phyloP scores from a whole-genome alignment of 2,113 vertebrate genomes.

The Albula glossodonta region DNA sequence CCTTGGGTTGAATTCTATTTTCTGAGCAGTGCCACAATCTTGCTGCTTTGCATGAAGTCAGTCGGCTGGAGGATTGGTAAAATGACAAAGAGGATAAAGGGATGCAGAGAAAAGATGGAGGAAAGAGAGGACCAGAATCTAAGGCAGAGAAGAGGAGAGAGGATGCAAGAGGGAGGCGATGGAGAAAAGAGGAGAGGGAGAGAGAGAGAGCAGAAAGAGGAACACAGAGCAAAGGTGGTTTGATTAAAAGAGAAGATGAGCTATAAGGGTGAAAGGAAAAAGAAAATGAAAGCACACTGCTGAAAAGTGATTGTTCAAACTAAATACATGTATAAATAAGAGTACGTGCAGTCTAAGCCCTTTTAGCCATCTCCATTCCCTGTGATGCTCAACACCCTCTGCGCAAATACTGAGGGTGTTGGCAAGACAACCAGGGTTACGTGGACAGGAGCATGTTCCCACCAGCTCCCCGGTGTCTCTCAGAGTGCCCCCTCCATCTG shows the following conservation, averaged over 20 bases:
- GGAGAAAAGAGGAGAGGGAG: not conserved
- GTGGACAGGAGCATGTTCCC: not conserved
- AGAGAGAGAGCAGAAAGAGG: not conserved
- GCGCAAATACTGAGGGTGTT: not conserved
- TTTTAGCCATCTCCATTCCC: not conserved
- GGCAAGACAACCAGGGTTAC: slow-evolving; percentile 23
- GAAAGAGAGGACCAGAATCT: not conserved
- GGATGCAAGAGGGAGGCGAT: not conserved
- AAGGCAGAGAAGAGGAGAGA: not conserved
- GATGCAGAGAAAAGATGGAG: not conserved
- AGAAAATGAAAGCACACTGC: not conserved
- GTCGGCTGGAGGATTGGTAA: not conserved
- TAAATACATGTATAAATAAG: too few relatives aligned
- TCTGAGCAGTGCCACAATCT: not conserved
- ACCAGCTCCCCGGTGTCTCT: not conserved
- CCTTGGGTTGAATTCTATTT: not conserved
- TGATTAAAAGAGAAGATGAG: not conserved
- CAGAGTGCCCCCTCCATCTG: not conserved
- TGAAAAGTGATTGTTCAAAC: not conserved
- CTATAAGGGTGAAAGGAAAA: not conserved
- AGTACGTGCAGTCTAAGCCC: not conserved
- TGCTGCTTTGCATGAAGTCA: not conserved
- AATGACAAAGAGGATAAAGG: not conserved
- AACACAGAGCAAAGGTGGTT: not conserved
- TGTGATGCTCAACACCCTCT: not conserved